Evolutionary conservation across 2,113 vertebrate species (phyloP).

Genomic region (Caranx ignobilis): DNA sequence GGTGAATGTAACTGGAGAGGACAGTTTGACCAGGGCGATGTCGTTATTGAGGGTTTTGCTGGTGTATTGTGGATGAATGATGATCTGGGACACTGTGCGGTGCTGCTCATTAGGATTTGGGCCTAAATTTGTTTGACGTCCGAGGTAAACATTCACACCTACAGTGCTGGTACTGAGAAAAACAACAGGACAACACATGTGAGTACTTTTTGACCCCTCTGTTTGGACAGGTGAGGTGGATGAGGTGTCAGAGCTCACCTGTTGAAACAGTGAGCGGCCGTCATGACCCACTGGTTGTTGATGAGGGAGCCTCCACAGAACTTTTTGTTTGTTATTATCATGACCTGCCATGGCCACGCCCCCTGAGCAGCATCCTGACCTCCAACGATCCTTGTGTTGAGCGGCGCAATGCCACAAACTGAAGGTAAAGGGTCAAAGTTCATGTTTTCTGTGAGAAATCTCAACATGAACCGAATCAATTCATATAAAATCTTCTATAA

Average conservation of each 20-base stretch:
- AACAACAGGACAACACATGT: not conserved
- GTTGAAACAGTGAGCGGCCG: slow-evolving; percentile 82
- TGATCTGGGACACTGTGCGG: not conserved
- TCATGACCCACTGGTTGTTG: slow-evolving; percentile 80
- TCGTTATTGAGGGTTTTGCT: slow-evolving; percentile 75
- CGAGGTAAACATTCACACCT: not conserved
- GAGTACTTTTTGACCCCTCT: too few species aligned
- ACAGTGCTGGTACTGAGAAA: not conserved
- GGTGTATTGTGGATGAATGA: slow-evolving; percentile 70
- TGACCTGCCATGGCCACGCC: slow-evolving; percentile 86
- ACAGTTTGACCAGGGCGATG: slow-evolving; percentile 80
- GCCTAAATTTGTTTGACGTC: slow-evolving; percentile 6
- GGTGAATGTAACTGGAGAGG: slow-evolving; percentile 57
- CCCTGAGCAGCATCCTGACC: slow-evolving; percentile 58
- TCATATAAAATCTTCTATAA: too few species aligned
- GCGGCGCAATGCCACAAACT: slow-evolving; percentile 80
- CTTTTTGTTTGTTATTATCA: slow-evolving; percentile 43
- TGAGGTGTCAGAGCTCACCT: slow-evolving; percentile 27
- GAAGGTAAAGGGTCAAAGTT: slow-evolving; percentile 5
- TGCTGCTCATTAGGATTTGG: not conserved
- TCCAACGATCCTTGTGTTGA: slow-evolving; percentile 81
- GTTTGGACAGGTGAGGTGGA: too few species aligned
- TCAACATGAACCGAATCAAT: too few species aligned
- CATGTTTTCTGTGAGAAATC: too few species aligned
- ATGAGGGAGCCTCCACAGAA: slow-evolving; percentile 86